Evolutionary conservation across 2,113 vertebrate species (phyloP).

Genomic region (Sterna hirundo): DNA sequence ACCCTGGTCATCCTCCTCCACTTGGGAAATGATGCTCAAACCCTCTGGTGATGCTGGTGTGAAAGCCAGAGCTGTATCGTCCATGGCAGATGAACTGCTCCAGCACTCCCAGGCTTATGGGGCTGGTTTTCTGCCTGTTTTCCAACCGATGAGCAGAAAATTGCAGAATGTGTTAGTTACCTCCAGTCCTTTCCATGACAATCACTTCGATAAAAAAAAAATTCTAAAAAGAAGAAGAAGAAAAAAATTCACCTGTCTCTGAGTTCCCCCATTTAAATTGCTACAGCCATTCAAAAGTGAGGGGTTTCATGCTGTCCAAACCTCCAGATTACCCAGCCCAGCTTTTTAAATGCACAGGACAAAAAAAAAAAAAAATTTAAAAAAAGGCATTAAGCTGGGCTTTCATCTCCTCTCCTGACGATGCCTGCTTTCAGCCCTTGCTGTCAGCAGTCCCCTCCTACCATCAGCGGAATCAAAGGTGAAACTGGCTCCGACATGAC

Average conservation of each 20-base stretch:
- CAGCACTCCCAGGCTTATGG: not conserved
- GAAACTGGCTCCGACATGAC: not conserved
- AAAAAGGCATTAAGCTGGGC: not conserved
- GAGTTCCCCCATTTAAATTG: not conserved
- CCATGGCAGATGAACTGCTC: not conserved
- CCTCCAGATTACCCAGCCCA: not conserved
- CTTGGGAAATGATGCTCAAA: not conserved
- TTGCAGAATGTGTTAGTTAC: not conserved
- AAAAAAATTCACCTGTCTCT: not conserved
- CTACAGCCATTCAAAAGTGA: not conserved
- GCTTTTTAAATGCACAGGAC: not conserved
- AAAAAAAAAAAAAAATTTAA: not conserved
- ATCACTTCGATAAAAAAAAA: not conserved
- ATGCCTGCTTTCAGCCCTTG: conserved; percentile 30
- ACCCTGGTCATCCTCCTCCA: not conserved
- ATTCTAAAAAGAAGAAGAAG: not conserved
- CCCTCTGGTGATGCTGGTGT: not conserved
- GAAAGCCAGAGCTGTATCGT: not conserved
- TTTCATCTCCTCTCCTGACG: conserved; percentile 18
- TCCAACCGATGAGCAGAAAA: not conserved
- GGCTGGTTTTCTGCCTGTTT: not conserved
- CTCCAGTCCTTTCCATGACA: not conserved
- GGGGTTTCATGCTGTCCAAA: not conserved
- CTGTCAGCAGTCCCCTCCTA: conserved; percentile 32
- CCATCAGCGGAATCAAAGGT: conserved; percentile 50